Conservation (phyloP, 2,113 vertebrate species). For the Balaenoptera acutorostrata region DNA sequence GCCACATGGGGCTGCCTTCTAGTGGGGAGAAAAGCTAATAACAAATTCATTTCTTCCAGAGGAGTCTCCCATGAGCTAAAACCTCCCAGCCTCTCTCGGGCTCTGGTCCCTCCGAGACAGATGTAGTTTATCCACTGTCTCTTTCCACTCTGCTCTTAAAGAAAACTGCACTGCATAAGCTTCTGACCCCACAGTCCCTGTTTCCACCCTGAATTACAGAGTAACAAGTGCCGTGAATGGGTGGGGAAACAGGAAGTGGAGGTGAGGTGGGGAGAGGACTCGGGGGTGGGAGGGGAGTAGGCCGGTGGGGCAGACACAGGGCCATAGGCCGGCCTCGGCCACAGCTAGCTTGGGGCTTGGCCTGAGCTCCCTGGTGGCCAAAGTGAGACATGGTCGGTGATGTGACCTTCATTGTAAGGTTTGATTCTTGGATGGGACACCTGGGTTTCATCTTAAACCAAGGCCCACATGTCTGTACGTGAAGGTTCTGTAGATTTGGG, state of each 20-base stretch:
- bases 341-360: neutral
- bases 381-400: neutral
- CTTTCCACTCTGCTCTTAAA: neutral
- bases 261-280: neutral
- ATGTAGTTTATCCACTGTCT: too few species aligned
- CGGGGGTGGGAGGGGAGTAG: accelerated
- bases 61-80: neutral
- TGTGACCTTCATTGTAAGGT: neutral
- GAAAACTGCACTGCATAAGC: too few species aligned
- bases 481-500: neutral
- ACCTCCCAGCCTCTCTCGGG: accelerated
- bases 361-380: neutral
- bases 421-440: neutral
- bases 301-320: neutral
- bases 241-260: accelerated
- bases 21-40: neutral
- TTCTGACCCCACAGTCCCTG: neutral
- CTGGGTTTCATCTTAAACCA: neutral
- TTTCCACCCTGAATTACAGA: neutral
- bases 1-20: neutral
- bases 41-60: too few species aligned
- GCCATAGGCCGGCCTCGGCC: neutral
- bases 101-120: too few species aligned
- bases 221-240: accelerated
- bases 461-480: accelerated